Evolutionary conservation across 2,113 vertebrate genomes (phyloP).

Genomic region (Megaleporinus macrocephalus): DNA sequence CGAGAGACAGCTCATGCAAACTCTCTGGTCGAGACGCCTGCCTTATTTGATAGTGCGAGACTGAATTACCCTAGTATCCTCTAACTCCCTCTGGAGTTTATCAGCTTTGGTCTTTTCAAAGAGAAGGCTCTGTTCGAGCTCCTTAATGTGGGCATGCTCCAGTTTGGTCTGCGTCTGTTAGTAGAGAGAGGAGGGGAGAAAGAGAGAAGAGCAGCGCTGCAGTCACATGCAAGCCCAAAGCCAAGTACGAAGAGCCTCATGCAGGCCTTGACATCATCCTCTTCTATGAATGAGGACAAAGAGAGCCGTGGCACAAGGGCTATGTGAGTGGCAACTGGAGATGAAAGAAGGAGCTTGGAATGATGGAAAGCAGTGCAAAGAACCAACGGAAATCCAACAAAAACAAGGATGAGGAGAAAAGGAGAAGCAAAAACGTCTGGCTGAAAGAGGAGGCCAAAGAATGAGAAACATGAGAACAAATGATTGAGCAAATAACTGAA

Average conservation of each 20-base stretch:
- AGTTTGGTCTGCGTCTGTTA: constrained; percentile 96
- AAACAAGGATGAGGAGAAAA: neutral
- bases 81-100: constrained; percentile 94
- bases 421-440: neutral
- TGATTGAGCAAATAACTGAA: constrained; percentile 19
- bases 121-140: constrained; percentile 93
- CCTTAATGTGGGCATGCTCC: constrained; percentile 95
- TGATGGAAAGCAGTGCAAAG: constrained; percentile 27
- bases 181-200: constrained; percentile 71
- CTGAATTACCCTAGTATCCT: constrained; percentile 94
- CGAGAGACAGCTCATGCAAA: constrained; percentile 17
- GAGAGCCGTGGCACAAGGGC: constrained; percentile 57
- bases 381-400: constrained; percentile 13
- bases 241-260: constrained; percentile 74
- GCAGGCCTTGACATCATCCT: constrained; percentile 81
- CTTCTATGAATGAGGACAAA: constrained; percentile 74
- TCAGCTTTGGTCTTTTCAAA: constrained; percentile 97
- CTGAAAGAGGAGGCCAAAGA: neutral
- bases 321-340: constrained; percentile 29
- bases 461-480: neutral
- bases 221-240: constrained; percentile 86
- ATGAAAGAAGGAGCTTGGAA: constrained; percentile 52
- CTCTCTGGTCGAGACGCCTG: constrained; percentile 30
- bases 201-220: constrained; percentile 81
- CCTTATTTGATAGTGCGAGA: constrained; percentile 67